Evolutionary conservation across 2,113 vertebrate species (phyloP), one percentile per base, ranked within the genome.

Genomic region (Saccopteryx bilineata): DNA sequence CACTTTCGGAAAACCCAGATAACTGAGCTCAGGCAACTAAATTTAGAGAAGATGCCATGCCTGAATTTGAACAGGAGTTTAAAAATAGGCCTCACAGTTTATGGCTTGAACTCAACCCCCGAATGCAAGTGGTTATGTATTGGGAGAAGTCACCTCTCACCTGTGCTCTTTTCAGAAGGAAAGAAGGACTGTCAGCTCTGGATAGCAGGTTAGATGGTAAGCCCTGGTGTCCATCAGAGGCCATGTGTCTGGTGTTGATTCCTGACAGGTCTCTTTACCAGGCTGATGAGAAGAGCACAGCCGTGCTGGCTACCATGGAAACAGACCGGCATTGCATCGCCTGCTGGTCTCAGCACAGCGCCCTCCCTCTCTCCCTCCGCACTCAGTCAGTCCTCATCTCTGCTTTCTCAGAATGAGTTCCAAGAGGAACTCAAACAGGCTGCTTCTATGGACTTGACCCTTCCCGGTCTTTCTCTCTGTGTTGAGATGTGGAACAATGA

Each of bases 311-410:
- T 5, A 1, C 61, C 0, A 14, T 0, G 46, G 28, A 18, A 19
- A 68, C 33, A 21, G 60, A 19, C 5, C 0, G 1, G n/a, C 26
- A 0, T 9, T 19, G 11, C 11, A 0, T 6, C 11, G 5, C 33
- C 84, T 6, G 19, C 1, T 7, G 61, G 13, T 4, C 58, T 5
- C 3, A 1, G 60, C 21, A 0, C 3, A 1, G 60, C 21, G 0
- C 4, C n/a, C 50, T 28, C 2, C 0, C 23, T 2, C 15, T 2
- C n/a, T 48, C 11, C 28, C 48, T 21, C 19, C 18, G 5, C 13
- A 5, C 5, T 7, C 31, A 0, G 13, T 13, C 6, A 23, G 46
- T 15, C 52, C 75, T 46, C 48, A 11, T 28, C 65, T 9, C 9
- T 12, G 76, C 71, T 46, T 6, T 23, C 82, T 33, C 63, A 12